phyloP scores from a whole-genome alignment of 2,888 invertebrate species.

The Ochropacha duplaris region DNA sequence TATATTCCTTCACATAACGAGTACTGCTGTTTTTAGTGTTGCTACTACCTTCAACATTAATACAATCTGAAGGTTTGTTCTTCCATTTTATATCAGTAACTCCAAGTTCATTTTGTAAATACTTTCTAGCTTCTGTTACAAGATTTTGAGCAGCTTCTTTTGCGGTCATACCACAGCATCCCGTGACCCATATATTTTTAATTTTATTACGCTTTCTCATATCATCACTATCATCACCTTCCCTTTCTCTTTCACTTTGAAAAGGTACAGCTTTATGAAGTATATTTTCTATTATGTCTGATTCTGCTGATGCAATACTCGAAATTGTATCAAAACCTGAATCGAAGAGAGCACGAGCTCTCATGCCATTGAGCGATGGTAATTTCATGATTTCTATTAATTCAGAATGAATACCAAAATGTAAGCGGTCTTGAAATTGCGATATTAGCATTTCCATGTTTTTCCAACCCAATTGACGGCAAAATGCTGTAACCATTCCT shows the following conservation, averaged over 20 bases:
- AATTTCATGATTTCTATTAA: conserved; percentile 95
- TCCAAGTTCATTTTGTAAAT: conserved; percentile 88
- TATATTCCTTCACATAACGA: not conserved
- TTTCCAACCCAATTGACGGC: conserved; percentile 95
- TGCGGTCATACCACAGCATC: conserved; percentile 90
- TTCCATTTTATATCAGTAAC: conserved; percentile 87
- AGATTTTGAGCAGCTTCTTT: conserved; percentile 91
- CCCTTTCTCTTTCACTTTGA: conserved; percentile 89
- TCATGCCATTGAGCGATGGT: conserved; percentile 90
- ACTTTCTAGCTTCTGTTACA: conserved; percentile 89
- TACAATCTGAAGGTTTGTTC: conserved; percentile 28
- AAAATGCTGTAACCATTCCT: conserved; percentile 99
- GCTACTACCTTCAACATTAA: conserved; percentile 11
- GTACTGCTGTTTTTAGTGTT: not conserved
- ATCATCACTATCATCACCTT: conserved; percentile 87
- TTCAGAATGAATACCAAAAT: conserved; percentile 96
- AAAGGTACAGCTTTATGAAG: conserved; percentile 92
- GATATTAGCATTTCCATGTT: conserved; percentile 94
- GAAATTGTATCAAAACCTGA: conserved; percentile 90
- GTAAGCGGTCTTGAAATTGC: conserved; percentile 96
- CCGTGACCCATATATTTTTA: conserved; percentile 90
- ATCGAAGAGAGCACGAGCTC: conserved; percentile 92
- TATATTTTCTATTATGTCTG: conserved; percentile 87
- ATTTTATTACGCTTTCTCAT: conserved; percentile 86
- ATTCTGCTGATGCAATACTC: conserved; percentile 89